Evolutionary conservation across 2,888 invertebrate genomes (phyloP).

Genomic region (Sialis fuliginosa): DNA sequence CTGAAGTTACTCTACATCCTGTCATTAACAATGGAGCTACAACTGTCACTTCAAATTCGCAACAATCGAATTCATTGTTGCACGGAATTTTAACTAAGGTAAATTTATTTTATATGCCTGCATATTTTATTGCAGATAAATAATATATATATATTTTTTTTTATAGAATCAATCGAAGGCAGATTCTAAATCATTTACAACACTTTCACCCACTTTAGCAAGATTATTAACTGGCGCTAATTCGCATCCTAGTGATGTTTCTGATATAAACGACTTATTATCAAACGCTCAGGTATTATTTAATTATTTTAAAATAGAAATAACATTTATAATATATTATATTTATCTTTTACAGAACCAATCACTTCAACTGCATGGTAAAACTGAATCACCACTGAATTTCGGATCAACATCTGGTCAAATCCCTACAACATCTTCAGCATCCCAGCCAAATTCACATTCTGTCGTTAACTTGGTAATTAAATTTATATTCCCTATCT

Average conservation of each 20-base stretch:
- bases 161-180: conserved; percentile 20
- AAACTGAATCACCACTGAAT: not conserved
- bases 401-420: not conserved
- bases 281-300: conserved; percentile 4
- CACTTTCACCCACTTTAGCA: conserved; percentile 66
- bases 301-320: not conserved
- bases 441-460: not conserved
- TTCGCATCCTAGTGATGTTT: conserved; percentile 24
- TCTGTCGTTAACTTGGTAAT: conserved; percentile 4
- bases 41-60: conserved; percentile 12
- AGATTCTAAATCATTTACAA: conserved; percentile 33
- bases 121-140: not conserved
- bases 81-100: conserved; percentile 65
- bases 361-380: not conserved
- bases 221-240: conserved; percentile 49
- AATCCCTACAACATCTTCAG: not conserved
- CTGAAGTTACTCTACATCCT: conserved; percentile 63
- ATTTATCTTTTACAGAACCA: conserved; percentile 1
- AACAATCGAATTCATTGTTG: conserved; percentile 45
- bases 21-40: conserved; percentile 26
- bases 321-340: not conserved
- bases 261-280: conserved; percentile 5
- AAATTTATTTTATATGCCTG: conserved; percentile 5
- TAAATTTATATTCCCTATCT: not conserved
- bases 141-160: conserved; percentile 1